Evolutionary conservation across 2,113 vertebrate species (phyloP), one percentile per base, ranked within the genome.

Genomic region (Labeo catla): DNA sequence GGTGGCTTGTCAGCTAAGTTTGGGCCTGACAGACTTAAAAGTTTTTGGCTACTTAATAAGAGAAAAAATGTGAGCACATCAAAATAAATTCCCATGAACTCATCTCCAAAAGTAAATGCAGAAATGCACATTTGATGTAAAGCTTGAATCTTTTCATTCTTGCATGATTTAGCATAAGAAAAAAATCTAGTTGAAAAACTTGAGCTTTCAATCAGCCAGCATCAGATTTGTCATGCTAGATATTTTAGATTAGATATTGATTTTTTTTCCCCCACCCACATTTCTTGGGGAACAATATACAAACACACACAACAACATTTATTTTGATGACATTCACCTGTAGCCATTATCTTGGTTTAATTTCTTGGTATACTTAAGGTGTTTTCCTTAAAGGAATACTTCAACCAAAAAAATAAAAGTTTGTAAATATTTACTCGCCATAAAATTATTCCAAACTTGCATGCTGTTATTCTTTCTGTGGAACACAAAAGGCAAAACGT

Each of bases 211-310:
- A 70, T 39, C 13, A 39, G 65, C 13, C 66, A 43, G 13, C 66
- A 70, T 70, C 68, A 21, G 16, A 72, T 72, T 70, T 34, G 65
- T 68, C 36, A 36, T 68, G 65, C 34, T 68, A 36, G 65, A 68
- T 68, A 68, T 36, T 68, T 68, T 68, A 68, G 65, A 68, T 68
- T 68, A 68, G 28, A 68, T 36, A 68, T 36, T 8, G 28, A 68
- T 66, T 65, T 34, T 23, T 66, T 8, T 6, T 3, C 5, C 39
- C 3, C 39, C 39, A 19, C 21, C 13, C 13, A 8, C 65, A 36
- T 68, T 36, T 68, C 28, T 36, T 68, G 28, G 0, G 28, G 28
- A 68, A 21, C 36, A 70, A 68, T 34, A 16, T 16, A 68, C 15
- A 70, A 39, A 70, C 34, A 70, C 16, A 19, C 15, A 70, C 34